Base-by-base conservation (phyloP, 1,140 invertebrate genomes). In the Plectus sambesii region DNA sequence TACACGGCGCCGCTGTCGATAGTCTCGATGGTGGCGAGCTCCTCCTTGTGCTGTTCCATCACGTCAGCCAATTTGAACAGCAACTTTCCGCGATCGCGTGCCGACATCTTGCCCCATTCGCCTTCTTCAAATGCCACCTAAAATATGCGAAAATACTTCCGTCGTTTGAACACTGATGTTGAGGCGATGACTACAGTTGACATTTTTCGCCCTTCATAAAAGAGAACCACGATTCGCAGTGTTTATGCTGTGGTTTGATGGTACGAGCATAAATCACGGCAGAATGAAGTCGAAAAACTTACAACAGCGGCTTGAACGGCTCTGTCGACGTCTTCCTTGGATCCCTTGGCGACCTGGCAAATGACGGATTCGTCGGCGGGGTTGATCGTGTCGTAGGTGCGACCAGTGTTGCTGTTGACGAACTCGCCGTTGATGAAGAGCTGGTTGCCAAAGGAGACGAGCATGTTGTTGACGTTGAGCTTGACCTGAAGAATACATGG, bases 1-100 rank as follows among this genome's bases (percentile, higher is more conserved):
- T 93, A 94, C 0, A 94, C 88, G 0, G 88, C 89, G 3, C 89
- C 89, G 0, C 86, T 88, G 68, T 94, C 89, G 4, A 93, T 76
- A 0, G 80, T 81, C 66, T 94, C 88, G 5, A 94, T 80, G 1
- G 87, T 92, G 0, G 88, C 88, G 55, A 94, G 72, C 63, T 94
- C 88, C 69, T 92, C 87, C 70, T 86, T 86, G 66, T 93, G 81
- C 57, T 85, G 68, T 53, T 92, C 86, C 87, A 93, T 90, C 25
- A 94, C 69, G 62, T 93, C 86, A 3, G 88, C 88, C 49, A 93
- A 72, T 68, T 75, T 82, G 58, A 78, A 80, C 51, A 88, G 71
- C 6, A 87, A 55, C 37, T 78, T 73, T 9, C 82, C 85, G 37
- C 85, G 74, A 58, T 88, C 85, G 45, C 85, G 74, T 0, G 84